Evolutionary conservation across 2,113 vertebrate genomes (phyloP), one percentile per base, ranked within the genome.

Genomic region (Grallaria varia): DNA sequence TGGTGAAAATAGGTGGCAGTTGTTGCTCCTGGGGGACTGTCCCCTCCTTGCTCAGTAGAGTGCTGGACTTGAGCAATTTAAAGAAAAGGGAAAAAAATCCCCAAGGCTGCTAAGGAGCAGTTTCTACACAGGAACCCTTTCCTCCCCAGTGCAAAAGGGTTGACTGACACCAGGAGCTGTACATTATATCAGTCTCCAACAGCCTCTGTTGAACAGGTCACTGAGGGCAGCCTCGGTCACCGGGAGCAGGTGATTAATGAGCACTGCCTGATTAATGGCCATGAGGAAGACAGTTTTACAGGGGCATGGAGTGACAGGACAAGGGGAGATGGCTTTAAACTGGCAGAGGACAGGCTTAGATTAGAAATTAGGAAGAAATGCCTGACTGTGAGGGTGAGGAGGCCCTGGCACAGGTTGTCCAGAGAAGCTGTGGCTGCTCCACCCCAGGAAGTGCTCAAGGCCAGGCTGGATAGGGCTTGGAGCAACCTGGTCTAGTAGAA

Each of bases 1-100:
- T 81, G 85, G 88, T 56, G 75, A 86, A 94, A 95, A 93, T n/a
- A 73, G 55, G 55, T 79, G 68, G 67, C 52, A 24, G 52, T 63
- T n/a, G n/a, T 24, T 81, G 42, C 68, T 80, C 66, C 56, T 62
- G 12, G 58, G 58, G 35, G 18, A 37, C 50, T 23, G 64, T 63
- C 52, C 27, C 9, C 40, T 86, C 7, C 85, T 85, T 74, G 44
- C 82, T 68, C 56, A 10, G 33, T 11, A 55, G 21, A 86, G 49
- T 27, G 52, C 19, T 63, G 3, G 6, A 86, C 76, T 47, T 22
- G 14, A 22, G n/a, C 45, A 60, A 83, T 58, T 93, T 84, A 62
- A 89, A 42, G 25, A 77, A 71, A 47, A 8, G 23, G 12, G 11
- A 76, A 63, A 62, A 45, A 75, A 44, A 42, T 10, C 39, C 80